phyloP scores from a whole-genome alignment of 2,797 vertebrate species.

The Gallinago solitaria region DNA sequence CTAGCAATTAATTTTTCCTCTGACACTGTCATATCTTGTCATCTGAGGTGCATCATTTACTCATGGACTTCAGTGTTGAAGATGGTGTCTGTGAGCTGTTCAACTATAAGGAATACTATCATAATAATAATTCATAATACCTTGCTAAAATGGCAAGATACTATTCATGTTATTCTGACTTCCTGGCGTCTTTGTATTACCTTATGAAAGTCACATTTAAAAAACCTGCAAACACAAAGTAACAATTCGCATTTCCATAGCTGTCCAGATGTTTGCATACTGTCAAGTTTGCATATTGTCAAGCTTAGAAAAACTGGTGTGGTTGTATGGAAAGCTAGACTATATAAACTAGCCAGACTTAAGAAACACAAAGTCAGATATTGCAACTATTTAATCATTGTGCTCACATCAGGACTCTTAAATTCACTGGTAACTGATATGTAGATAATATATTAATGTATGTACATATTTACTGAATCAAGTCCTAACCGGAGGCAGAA shows the following conservation, averaged over 20 bases:
- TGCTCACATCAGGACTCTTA: neutral
- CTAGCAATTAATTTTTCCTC: neutral
- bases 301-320: neutral
- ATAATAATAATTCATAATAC: neutral
- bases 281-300: neutral
- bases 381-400: neutral
- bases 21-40: neutral
- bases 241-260: neutral
- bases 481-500: neutral
- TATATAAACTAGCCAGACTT: neutral
- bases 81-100: neutral
- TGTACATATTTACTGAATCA: neutral
- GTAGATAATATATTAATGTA: neutral
- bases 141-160: neutral
- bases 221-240: neutral
- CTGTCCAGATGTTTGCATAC: neutral
- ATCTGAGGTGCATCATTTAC: neutral
- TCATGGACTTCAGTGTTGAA: neutral
- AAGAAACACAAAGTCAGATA: neutral
- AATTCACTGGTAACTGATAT: neutral
- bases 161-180: neutral
- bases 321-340: neutral
- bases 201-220: neutral
- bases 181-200: neutral
- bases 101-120: neutral